Evolutionary conservation across 2,113 vertebrate species (phyloP).

Genomic region (Taurulus bubalis): DNA sequence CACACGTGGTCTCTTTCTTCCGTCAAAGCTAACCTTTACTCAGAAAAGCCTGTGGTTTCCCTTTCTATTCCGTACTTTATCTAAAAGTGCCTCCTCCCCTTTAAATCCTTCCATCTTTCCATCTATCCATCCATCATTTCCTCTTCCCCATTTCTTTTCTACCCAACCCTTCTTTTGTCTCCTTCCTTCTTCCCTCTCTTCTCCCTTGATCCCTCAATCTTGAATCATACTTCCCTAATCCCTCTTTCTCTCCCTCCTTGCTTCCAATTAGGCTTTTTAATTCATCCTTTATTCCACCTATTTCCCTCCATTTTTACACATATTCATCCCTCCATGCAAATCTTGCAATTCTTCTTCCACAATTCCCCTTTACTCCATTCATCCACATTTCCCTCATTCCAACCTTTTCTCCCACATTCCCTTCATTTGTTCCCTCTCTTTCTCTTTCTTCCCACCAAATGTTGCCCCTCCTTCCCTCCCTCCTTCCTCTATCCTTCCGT

Average conservation of each 20-base stretch:
- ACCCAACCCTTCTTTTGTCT: constrained; percentile 33
- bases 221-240: constrained; percentile 56
- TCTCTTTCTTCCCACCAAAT: constrained; percentile 13
- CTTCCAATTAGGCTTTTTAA: constrained; percentile 28
- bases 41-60: constrained; percentile 49
- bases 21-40: constrained; percentile 63
- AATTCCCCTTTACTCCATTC: neutral
- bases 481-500: constrained; percentile 24
- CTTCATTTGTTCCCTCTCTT: constrained; percentile 4
- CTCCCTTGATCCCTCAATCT: constrained; percentile 16
- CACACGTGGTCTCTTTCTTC: constrained; percentile 30
- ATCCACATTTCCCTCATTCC: constrained; percentile 25
- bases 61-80: constrained; percentile 50
- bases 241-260: constrained; percentile 10
- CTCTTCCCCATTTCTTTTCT: constrained; percentile 11
- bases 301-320: constrained; percentile 12
- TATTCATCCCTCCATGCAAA: neutral
- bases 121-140: constrained; percentile 20
- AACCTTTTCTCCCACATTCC: neutral
- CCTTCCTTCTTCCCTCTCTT: neutral
- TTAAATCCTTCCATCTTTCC: constrained; percentile 44
- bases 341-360: neutral
- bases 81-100: constrained; percentile 43
- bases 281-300: constrained; percentile 8
- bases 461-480: constrained; percentile 11